phyloP scores from a whole-genome alignment of 2,113 vertebrate species.

The Symphodus melops region DNA sequence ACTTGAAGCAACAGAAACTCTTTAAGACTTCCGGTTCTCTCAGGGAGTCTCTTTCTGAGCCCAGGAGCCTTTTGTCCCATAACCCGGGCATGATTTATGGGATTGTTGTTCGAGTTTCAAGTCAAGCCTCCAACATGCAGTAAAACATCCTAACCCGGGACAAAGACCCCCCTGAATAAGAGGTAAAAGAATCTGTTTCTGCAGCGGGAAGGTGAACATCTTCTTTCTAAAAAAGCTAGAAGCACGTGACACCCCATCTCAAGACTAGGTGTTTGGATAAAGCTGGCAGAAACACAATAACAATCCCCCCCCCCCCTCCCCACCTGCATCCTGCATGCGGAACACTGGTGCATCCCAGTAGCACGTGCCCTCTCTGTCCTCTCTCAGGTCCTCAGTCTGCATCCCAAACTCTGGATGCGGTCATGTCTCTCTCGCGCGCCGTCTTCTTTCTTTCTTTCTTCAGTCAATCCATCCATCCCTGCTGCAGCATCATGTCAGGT shows the following conservation, averaged over 20 bases:
- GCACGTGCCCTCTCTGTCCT: conserved; percentile 13
- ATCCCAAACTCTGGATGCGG: conserved; percentile 47
- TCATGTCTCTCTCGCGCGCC: neutral
- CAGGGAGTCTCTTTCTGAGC: conserved; percentile 3
- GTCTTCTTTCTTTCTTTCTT: neutral
- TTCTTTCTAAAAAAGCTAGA: neutral
- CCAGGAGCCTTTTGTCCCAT: neutral
- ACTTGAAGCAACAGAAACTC: neutral
- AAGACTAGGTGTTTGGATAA: conserved; percentile 14
- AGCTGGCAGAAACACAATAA: neutral
- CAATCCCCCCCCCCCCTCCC: neutral
- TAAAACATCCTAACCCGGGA: neutral
- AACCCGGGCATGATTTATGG: conserved; percentile 14
- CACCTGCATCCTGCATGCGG: conserved; percentile 48
- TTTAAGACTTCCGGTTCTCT: neutral
- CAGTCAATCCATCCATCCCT: neutral
- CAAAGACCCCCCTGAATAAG: neutral
- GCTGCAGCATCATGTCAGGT: conserved; percentile 52
- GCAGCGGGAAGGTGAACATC: neutral
- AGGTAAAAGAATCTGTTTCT: neutral
- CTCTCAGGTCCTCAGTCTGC: conserved; percentile 32
- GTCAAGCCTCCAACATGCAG: neutral
- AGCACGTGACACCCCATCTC: neutral
- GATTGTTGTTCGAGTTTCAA: neutral
- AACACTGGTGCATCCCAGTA: conserved; percentile 40